These are phyloP conservation scores for Cryptocephalus moraei DNA, from an alignment of 2,888 invertebrate species.

Conservation along the genomic window DNA sequence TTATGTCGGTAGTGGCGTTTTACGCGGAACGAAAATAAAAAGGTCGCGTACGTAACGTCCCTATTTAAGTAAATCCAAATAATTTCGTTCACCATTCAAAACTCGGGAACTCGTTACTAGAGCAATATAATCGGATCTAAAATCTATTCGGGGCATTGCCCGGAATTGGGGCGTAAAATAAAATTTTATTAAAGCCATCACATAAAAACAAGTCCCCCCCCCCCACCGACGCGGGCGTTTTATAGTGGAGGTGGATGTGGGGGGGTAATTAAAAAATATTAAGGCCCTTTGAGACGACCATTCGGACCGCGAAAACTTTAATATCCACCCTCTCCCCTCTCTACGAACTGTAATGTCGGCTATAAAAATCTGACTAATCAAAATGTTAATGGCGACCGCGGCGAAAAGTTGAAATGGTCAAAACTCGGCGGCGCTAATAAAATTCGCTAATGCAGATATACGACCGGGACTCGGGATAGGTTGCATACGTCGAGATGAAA, in stretches of 20 bases:
- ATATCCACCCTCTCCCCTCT: conserved; percentile 10
- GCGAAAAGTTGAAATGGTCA: conserved; percentile 9
- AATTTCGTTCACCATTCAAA: no score
- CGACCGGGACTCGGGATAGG: conserved; percentile 1
- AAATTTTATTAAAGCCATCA: background rate
- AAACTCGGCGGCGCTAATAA: conserved; percentile 11
- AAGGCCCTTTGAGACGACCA: conserved; percentile 12
- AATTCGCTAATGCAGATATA: conserved; percentile 24
- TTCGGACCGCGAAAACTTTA: conserved; percentile 13
- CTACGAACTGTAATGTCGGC: conserved; percentile 14
- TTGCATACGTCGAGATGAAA: no score
- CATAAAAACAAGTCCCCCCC: no score
- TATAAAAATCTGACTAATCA: conserved; percentile 26
- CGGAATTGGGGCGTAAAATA: background rate
- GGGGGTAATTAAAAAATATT: conserved; percentile 19
- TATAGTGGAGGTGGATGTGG: background rate
- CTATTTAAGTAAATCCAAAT: no score
- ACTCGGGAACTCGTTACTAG: no score
- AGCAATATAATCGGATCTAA: no score
- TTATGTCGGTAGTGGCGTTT: no score
- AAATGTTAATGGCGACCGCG: conserved; percentile 13
- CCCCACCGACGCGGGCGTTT: background rate
- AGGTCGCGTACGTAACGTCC: no score
- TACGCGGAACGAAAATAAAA: no score
- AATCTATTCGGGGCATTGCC: background rate